Base-by-base conservation (phyloP, 2,888 invertebrate species). In the Coleophora deauratella region DNA sequence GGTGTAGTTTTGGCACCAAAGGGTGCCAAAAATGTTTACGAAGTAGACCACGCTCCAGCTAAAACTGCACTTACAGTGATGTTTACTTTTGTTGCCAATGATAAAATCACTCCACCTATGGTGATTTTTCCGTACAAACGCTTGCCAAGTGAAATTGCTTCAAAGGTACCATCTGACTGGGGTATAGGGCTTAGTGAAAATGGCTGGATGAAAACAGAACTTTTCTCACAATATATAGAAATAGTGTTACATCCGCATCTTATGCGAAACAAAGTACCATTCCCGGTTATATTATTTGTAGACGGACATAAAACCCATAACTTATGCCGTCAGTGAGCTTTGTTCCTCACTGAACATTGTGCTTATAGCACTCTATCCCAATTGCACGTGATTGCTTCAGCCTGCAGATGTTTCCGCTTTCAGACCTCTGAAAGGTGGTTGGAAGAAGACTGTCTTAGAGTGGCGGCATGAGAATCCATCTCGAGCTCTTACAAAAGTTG, bases 131-230 rank as follows among this genome's bases (percentile, higher is more conserved):
- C n/a, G n/a, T n/a, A n/a, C n/a, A n/a, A n/a, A n/a, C n/a, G n/a
- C n/a, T n/a, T n/a, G n/a, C n/a, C n/a, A n/a, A n/a, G n/a, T n/a
- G n/a, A n/a, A n/a, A n/a, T n/a, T n/a, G n/a, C n/a, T n/a, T n/a
- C n/a, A n/a, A n/a, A n/a, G n/a, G n/a, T n/a, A n/a, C n/a, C n/a
- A n/a, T n/a, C n/a, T n/a, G 51, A 59, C 27, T 74, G 71, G 72
- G 66, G 70, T 2, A 52, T 72, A 11, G 72, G 69, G 0, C 41
- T 54, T 7, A 63, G 61, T 28, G 68, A 72, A 9, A 66, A 55
- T 40, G 74, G 74, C 3, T 74, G 72, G 72, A 77, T 74, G 73
- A 71, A 62, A 15, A 37, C 59, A 0, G 68, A 71, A 33, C 27
- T 68, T 9, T 76, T 77, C 47, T 59, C 55, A 43, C 66, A 72